Evolutionary conservation across 35 echinoderm and acorn worm genomes (phyloP).

Genomic region (Amphiura filiformis): DNA sequence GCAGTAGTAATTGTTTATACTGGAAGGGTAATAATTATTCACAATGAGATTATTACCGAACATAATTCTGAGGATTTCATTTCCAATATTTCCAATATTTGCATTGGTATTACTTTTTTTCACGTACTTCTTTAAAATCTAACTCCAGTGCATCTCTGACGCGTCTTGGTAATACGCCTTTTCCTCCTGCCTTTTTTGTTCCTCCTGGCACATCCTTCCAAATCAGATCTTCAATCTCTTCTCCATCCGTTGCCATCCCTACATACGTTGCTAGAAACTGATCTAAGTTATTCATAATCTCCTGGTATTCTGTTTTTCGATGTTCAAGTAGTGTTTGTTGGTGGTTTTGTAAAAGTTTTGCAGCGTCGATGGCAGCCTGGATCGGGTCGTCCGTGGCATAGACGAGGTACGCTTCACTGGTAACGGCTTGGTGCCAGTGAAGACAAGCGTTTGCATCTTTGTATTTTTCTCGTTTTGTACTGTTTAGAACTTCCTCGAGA

Average conservation of each 20-base stretch:
- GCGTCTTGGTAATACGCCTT: not conserved
- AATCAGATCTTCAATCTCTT: not conserved
- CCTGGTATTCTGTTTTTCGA: not conserved
- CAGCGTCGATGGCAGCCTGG: not conserved
- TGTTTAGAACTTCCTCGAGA: not conserved
- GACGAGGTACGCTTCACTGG: not conserved
- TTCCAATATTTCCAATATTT: too few species aligned
- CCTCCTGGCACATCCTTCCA: not conserved
- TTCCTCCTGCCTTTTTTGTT: not conserved
- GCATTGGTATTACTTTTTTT: too few species aligned
- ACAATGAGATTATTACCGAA: too few species aligned
- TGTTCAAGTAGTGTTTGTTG: not conserved
- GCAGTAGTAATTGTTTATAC: too few species aligned
- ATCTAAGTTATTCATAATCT: not conserved
- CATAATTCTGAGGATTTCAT: too few species aligned
- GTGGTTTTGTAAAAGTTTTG: not conserved
- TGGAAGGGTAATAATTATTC: too few species aligned
- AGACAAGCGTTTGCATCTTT: not conserved
- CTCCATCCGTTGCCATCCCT: not conserved
- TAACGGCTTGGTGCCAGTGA: not conserved
- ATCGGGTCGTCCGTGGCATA: not conserved
- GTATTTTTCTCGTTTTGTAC: not conserved
- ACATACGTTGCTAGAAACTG: not conserved
- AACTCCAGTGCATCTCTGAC: not conserved
- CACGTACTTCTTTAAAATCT: not conserved